phyloP scores from a whole-genome alignment of 2,888 invertebrate genomes.

The Orthosia gothica region DNA sequence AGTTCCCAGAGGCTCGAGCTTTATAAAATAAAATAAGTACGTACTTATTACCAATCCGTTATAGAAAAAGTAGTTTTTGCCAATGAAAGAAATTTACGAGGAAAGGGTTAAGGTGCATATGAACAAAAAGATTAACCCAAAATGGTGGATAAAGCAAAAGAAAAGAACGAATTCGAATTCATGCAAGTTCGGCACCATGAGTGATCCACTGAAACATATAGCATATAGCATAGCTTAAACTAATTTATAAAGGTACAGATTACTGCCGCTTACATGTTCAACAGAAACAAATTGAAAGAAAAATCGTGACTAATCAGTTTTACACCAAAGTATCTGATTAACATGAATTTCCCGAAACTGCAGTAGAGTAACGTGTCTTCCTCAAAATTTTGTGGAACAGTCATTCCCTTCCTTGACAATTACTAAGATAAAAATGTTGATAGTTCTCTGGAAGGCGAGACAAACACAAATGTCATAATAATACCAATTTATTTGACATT shows the following conservation, averaged over 20 bases:
- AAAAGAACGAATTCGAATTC: neutral
- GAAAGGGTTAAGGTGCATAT: neutral
- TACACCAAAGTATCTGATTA: slow-evolving; percentile 28
- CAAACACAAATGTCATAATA: neutral
- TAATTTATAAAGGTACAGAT: slow-evolving; percentile 8
- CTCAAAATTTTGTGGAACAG: neutral
- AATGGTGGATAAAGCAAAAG: neutral
- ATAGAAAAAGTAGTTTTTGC: too few relatives aligned
- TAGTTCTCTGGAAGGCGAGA: slow-evolving; percentile 5
- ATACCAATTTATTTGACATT: too few relatives aligned
- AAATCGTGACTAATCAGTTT: slow-evolving; percentile 48
- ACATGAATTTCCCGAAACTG: slow-evolving; percentile 38
- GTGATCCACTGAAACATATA: slow-evolving; percentile 37
- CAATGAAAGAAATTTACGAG: too few relatives aligned
- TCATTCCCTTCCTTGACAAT: slow-evolving; percentile 7
- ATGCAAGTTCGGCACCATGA: neutral
- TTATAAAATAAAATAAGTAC: too few relatives aligned
- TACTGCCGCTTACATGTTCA: slow-evolving; percentile 34
- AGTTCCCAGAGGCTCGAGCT: too few relatives aligned
- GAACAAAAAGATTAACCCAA: neutral
- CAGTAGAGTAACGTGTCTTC: slow-evolving; percentile 20
- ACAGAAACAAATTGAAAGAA: slow-evolving; percentile 26
- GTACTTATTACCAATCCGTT: neutral
- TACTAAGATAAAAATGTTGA: slow-evolving; percentile 1
- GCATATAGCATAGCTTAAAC: too few relatives aligned